Percentiles rank a stretch among this genome's conserved stretches.
phyloP scores from a whole-genome alignment of 2,888 invertebrate genomes.

The Stenurella melanura region DNA sequence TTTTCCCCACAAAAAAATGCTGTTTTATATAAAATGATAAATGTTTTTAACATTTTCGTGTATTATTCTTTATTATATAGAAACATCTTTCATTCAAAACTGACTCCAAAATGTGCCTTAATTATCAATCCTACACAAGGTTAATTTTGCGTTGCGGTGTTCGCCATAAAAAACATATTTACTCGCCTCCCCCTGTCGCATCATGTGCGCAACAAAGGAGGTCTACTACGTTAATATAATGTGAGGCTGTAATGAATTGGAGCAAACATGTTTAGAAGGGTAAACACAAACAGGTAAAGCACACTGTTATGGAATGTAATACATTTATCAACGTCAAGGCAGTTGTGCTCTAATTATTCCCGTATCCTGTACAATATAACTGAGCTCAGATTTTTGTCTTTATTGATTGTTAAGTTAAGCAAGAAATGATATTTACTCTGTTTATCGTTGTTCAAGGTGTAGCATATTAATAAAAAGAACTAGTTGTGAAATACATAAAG shows the following conservation, averaged over 20 bases:
- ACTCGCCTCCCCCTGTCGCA: slow-evolving; percentile 6
- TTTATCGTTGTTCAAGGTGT: not conserved
- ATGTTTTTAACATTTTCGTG: no score
- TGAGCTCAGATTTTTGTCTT: not conserved
- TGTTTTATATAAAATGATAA: no score
- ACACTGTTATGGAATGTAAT: slow-evolving; percentile 29
- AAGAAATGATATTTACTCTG: not conserved
- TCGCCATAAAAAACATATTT: not conserved
- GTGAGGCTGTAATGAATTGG: not conserved
- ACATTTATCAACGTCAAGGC: slow-evolving; percentile 36
- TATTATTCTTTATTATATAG: no score
- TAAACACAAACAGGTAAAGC: slow-evolving; percentile 25
- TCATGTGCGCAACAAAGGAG: not conserved
- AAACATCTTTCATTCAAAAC: no score
- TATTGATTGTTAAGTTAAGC: not conserved
- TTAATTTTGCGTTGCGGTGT: not conserved
- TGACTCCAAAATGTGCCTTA: not conserved
- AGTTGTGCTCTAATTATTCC: slow-evolving; percentile 35
- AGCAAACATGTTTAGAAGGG: slow-evolving; percentile 25
- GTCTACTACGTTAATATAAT: slow-evolving; percentile 12
- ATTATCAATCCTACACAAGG: slow-evolving; percentile 3
- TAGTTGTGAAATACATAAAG: no score
- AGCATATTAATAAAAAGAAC: no score
- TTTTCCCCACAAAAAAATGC: no score
- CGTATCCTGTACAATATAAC: slow-evolving; percentile 29